Base-by-base conservation (phyloP, 1,140 invertebrate species). In the Battus philenor region DNA sequence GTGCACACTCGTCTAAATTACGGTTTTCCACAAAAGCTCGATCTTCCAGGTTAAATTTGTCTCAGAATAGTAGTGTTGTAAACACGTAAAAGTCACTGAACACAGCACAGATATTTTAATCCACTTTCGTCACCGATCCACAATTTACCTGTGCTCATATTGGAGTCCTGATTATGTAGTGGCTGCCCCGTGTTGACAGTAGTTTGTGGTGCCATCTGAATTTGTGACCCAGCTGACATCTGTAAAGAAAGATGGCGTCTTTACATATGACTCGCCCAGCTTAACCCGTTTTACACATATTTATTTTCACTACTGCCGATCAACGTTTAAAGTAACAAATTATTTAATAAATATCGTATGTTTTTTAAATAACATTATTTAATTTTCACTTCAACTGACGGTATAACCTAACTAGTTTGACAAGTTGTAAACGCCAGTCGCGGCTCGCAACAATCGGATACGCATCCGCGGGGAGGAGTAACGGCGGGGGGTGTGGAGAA, bases 191-290 rank as follows among this genome's bases (percentile, higher is more conserved):
- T 91, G 90, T 92, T 92, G 89, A 93, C 89, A 86, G 92, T 93
- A 86, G 93, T 92, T 90, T 95, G 94, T 85, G 93, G 94, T 92
- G 94, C 93, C 94, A 95, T 95, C 91, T 95, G 94, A 92, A 95
- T 92, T 91, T 95, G 93, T 90, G 94, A 93, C 89, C 93, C 93
- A 90, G 93, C 93, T 90, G 94, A 95, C 94, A 95, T 95, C 94
- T 95, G 90, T 64, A 94, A 93, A 77, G 75, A 84, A 75, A 84
- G 70, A 80, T 76, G 69, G 76, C 79, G 79, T 84, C 83, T 76
- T 81, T 82, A 83, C 78, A 84, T 82, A 82, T 81, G 78, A 82
- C 67, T 86, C 72, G 76, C 64, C 70, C 69, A 72, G 55, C 69
- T 70, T 55, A 61, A 59, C 58, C 54, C 47, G 50, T 60, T 62